phyloP scores from a whole-genome alignment of 1,140 invertebrate genomes.

The Zeugodacus cucurbitae region DNA sequence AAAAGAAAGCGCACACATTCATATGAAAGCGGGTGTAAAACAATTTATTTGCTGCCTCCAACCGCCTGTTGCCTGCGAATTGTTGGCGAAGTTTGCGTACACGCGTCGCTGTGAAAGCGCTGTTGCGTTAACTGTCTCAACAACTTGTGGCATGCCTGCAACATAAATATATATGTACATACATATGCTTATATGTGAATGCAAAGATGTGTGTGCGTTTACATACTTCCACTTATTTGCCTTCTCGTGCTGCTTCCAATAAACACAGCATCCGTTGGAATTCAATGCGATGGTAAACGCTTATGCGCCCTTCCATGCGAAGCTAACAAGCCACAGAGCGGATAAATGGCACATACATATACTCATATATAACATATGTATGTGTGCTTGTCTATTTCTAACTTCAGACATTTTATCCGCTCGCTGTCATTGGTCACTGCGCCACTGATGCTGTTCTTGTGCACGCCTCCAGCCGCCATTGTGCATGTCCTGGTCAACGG shows the following conservation, averaged over 20 bases:
- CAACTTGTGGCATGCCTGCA: conserved; percentile 9
- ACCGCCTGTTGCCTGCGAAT: too few relatives aligned
- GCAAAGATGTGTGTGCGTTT: not conserved
- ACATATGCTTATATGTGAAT: not conserved
- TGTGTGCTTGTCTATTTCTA: not conserved
- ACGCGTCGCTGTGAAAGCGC: not conserved
- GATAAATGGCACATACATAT: not conserved
- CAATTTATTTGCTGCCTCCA: too few relatives aligned
- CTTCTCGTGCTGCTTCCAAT: not conserved
- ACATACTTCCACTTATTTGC: not conserved
- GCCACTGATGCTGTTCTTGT: not conserved
- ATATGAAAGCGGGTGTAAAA: too few relatives aligned
- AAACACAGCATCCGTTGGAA: conserved; percentile 23
- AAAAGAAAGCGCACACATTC: too few relatives aligned
- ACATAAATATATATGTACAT: not conserved
- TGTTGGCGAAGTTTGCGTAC: not conserved
- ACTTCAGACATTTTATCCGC: not conserved
- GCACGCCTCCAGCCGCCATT: not conserved
- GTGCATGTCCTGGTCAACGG: conserved; percentile 1
- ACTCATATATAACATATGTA: not conserved
- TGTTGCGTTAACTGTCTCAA: not conserved
- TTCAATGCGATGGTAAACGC: not conserved
- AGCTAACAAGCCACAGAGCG: not conserved
- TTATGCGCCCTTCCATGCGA: too few relatives aligned
- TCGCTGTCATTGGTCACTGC: not conserved